Evolutionary conservation across 2,113 vertebrate species (phyloP).

Genomic region (Calyptomena viridis): DNA sequence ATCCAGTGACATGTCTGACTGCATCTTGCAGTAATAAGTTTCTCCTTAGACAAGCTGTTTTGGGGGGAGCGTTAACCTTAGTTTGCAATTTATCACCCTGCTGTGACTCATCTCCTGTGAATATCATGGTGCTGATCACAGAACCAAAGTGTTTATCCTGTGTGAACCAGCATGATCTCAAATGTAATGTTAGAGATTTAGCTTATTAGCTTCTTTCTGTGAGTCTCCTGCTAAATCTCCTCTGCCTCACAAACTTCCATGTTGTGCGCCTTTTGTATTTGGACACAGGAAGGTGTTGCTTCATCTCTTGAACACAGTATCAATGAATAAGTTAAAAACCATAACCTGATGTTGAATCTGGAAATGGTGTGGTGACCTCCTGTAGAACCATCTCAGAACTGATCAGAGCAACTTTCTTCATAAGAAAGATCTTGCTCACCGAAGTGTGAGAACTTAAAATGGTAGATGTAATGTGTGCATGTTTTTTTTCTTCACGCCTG

Average conservation of each 20-base stretch:
- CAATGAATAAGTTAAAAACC: not conserved
- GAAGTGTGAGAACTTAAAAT: not conserved
- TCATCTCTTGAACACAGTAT: not conserved
- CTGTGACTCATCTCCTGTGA: constrained; percentile 49
- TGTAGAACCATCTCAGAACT: not conserved
- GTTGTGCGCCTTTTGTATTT: not conserved
- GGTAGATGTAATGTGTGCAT: not conserved
- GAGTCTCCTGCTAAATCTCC: not conserved
- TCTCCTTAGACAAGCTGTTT: not conserved
- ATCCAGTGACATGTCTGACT: not conserved
- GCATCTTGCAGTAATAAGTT: not conserved
- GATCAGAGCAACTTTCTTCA: not conserved
- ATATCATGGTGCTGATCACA: not conserved
- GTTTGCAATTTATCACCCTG: constrained; percentile 16
- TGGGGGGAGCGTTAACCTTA: not conserved
- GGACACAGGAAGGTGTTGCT: not conserved
- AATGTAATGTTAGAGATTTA: not conserved
- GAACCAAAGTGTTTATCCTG: not conserved
- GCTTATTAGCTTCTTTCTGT: not conserved
- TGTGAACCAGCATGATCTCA: not conserved
- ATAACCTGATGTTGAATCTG: not conserved
- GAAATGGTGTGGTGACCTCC: not conserved
- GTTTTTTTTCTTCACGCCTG: not conserved
- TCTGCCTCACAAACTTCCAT: not conserved
- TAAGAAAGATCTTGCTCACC: not conserved